phyloP scores from a whole-genome alignment of 2,797 vertebrate genomes.

The Lagocephalus sceleratus region DNA sequence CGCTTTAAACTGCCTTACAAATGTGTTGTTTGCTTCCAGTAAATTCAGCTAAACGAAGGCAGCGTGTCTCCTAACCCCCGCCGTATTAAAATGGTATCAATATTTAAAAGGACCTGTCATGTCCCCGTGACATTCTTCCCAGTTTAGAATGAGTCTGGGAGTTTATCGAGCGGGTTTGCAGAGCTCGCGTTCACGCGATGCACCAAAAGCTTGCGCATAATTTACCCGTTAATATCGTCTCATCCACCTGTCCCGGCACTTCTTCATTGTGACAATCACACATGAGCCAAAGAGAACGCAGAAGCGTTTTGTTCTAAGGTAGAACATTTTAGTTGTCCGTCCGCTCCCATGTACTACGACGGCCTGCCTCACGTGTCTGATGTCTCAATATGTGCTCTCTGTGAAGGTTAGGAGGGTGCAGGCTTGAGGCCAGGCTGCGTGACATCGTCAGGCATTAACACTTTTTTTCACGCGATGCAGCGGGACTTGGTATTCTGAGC shows the following conservation, averaged over 20 bases:
- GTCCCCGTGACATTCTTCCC: constrained; percentile 17
- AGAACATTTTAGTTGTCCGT: too few relatives aligned
- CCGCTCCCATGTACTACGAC: not conserved
- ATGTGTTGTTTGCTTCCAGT: not conserved
- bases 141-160: constrained; percentile 4
- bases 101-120: not conserved
- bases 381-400: constrained; percentile 6
- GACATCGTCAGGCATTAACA: constrained; percentile 32
- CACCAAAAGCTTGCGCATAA: constrained; percentile 24
- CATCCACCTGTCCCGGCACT: too few relatives aligned
- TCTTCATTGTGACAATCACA: too few relatives aligned
- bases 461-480: constrained; percentile 20
- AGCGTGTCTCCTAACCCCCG: not conserved
- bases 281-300: too few relatives aligned
- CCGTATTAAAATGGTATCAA: constrained; percentile 11
- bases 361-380: not conserved
- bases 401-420: constrained; percentile 13
- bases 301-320: too few relatives aligned
- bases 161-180: constrained; percentile 27
- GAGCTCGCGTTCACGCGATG: constrained; percentile 22
- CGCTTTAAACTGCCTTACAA: too few relatives aligned
- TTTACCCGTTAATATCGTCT: constrained; percentile 23
- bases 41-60: constrained; percentile 6
- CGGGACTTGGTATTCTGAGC: constrained; percentile 50
- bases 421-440: not conserved